A percentile compares a stretch with the other conserved stretches of the same genome.
phyloP scores from a whole-genome alignment of 1,140 invertebrate species.

The Drosophila pectinifera region DNA sequence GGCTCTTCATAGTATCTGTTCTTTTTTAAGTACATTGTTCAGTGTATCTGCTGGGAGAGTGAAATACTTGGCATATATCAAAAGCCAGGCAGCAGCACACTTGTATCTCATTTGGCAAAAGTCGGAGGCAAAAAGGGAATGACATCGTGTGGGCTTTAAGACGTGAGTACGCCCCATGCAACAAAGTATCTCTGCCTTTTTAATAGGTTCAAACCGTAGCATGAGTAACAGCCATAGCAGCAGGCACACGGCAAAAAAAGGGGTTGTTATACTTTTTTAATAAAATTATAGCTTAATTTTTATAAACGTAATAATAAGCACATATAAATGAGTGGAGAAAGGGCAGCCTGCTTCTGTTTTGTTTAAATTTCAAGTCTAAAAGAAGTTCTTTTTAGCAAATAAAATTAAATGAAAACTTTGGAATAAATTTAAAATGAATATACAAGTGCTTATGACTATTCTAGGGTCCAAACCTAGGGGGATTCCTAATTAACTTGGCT shows the following conservation, averaged over 20 bases:
- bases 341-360: too few relatives aligned
- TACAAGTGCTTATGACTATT: too few relatives aligned
- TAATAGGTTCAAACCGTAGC: conserved; percentile 71
- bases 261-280: not conserved
- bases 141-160: conserved; percentile 60
- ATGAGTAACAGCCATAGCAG: conserved; percentile 42
- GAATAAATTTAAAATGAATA: too few relatives aligned
- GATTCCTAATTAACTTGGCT: too few relatives aligned
- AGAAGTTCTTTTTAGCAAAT: too few relatives aligned
- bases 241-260: not conserved
- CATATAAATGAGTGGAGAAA: too few relatives aligned
- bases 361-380: too few relatives aligned
- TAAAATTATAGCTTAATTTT: not conserved
- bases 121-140: not conserved
- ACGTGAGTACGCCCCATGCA: conserved; percentile 44
- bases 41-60: conserved; percentile 3
- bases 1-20: not conserved
- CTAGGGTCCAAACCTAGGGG: too few relatives aligned
- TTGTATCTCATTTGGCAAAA: conserved; percentile 54
- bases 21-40: not conserved
- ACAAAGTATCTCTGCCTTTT: conserved; percentile 65
- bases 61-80: conserved; percentile 49
- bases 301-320: not conserved
- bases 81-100: conserved; percentile 28
- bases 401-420: too few relatives aligned